A percentile compares a stretch with the other conserved stretches of the same genome.
These are phyloP conservation scores for Epizoanthus rinbou DNA, from an alignment of 92 coral and sea anemone genomes.

Conservation along the genomic window DNA sequence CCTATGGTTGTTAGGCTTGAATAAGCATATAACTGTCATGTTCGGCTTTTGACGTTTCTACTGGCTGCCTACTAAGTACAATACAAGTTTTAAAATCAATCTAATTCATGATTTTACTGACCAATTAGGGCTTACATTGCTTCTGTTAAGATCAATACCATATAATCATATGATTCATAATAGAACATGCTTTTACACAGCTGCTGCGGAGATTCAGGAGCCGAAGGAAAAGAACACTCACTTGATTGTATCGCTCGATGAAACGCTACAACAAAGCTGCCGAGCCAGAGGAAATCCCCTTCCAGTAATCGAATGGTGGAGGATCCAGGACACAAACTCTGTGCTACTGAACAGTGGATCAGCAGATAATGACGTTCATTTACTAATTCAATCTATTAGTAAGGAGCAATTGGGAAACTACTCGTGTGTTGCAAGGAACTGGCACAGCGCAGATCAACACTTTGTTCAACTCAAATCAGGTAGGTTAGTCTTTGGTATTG, in stretches of 20 bases:
- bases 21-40: no score
- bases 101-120: no score
- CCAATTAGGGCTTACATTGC: no score
- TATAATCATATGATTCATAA: no score
- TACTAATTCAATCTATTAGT: conserved; percentile 44
- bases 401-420: conserved; percentile 65
- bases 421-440: conserved; percentile 70
- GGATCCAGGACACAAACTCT: conserved; percentile 29
- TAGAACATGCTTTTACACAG: background rate
- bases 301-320: conserved; percentile 69
- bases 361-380: conserved; percentile 15
- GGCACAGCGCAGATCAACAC: conserved; percentile 12
- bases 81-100: no score
- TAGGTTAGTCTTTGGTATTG: background rate
- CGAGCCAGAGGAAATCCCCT: conserved; percentile 74
- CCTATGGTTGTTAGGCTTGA: no score
- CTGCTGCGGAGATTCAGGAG: conserved; percentile 10
- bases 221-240: background rate
- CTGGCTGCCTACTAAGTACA: no score
- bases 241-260: conserved; percentile 33
- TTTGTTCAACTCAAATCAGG: conserved; percentile 18
- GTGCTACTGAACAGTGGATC: conserved; percentile 14
- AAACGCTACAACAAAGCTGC: conserved; percentile 49
- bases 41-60: no score
- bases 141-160: no score